phyloP scores from a whole-genome alignment of 2,888 invertebrate species.

The Argyra leucocephala region DNA sequence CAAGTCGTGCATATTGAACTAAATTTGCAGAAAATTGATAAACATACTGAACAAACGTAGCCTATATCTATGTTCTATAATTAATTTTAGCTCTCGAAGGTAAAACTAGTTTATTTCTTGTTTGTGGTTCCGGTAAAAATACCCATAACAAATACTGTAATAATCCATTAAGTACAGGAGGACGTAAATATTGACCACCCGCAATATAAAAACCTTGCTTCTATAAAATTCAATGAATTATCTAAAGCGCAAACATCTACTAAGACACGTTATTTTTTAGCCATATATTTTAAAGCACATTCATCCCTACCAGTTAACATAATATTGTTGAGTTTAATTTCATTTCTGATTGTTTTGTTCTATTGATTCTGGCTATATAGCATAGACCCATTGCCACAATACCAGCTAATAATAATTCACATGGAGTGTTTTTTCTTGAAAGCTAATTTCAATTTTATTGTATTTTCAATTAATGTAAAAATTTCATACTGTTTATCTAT shows the following conservation, averaged over 20 bases:
- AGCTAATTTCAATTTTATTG: constrained; percentile 64
- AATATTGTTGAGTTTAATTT: constrained; percentile 68
- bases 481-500: constrained; percentile 87
- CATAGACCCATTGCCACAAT: constrained; percentile 83
- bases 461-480: constrained; percentile 76
- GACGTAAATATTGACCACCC: constrained; percentile 80
- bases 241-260: constrained; percentile 89
- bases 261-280: constrained; percentile 75
- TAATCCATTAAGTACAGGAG: constrained; percentile 77
- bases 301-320: constrained; percentile 82
- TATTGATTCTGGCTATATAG: constrained; percentile 65
- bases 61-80: constrained; percentile 93
- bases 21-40: constrained; percentile 97
- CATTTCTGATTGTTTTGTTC: constrained; percentile 53
- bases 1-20: constrained; percentile 97
- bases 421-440: constrained; percentile 45
- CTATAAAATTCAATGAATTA: constrained; percentile 76
- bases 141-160: constrained; percentile 61
- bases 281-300: constrained; percentile 91
- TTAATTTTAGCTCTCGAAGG: constrained; percentile 88
- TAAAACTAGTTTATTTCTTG: constrained; percentile 70
- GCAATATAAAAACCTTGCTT: constrained; percentile 97
- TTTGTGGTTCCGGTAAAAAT: constrained; percentile 75
- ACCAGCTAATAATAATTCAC: constrained; percentile 75
- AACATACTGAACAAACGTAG: constrained; percentile 93